Conservation (phyloP, 2,797 vertebrate species). For the Tangara arthus region DNA sequence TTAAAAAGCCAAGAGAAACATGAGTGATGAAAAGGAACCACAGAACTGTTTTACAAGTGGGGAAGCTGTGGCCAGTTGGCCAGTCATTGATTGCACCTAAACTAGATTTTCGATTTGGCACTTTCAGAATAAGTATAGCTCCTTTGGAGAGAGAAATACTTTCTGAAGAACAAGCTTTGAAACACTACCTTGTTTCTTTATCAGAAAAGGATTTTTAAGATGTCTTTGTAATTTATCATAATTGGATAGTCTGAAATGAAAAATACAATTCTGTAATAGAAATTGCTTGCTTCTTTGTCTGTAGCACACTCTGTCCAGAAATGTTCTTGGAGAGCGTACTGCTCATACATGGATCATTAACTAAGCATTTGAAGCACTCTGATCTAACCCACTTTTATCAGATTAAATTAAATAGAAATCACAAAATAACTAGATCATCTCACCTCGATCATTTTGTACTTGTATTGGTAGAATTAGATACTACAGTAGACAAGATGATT, state of each 20-base stretch:
- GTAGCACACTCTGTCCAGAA: not conserved
- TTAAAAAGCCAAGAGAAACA: not conserved
- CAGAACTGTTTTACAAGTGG: not conserved
- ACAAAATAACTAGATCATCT: constrained; percentile 3
- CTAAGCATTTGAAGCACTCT: not conserved
- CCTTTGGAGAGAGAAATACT: not conserved
- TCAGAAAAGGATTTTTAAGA: not conserved
- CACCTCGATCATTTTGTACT: not conserved
- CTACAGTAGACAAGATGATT: not conserved
- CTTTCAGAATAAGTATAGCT: not conserved
- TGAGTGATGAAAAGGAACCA: not conserved
- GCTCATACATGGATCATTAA: not conserved
- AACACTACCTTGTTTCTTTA: not conserved
- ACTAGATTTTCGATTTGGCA: not conserved
- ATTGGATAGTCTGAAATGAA: not conserved
- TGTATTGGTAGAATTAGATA: not conserved
- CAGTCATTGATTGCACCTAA: not conserved
- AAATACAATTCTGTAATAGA: not conserved
- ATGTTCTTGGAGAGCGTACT: not conserved
- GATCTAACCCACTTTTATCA: not conserved
- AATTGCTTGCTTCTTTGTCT: not conserved
- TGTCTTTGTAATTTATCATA: not conserved
- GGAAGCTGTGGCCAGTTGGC: not conserved
- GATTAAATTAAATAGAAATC: constrained; percentile 1
- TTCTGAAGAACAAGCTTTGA: not conserved